These are phyloP conservation scores for Lycia hirtaria DNA, from an alignment of 2,888 invertebrate species.

Conservation along the genomic window DNA sequence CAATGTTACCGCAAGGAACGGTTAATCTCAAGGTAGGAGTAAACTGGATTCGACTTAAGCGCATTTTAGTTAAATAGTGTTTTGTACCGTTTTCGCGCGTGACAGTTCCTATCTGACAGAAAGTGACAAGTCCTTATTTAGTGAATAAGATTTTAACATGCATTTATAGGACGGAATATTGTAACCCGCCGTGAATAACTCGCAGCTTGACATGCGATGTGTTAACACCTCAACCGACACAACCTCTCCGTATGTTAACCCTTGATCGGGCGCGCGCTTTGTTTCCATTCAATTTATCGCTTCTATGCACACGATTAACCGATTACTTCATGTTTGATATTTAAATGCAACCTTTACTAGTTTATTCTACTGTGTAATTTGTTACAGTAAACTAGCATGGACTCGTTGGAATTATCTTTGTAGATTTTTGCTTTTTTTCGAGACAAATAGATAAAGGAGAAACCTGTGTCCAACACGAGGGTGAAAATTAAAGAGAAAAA, in stretches of 20 bases:
- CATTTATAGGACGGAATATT: background rate
- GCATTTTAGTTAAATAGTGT: too few relatives aligned
- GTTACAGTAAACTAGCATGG: background rate
- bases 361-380: background rate
- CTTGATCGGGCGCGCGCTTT: constrained; percentile 11
- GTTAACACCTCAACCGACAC: background rate
- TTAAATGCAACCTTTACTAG: constrained; percentile 14
- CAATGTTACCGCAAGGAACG: too few relatives aligned
- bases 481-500: too few relatives aligned
- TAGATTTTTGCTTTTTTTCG: too few relatives aligned
- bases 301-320: constrained; percentile 18
- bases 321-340: constrained; percentile 25
- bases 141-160: too few relatives aligned
- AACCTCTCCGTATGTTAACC: constrained; percentile 4
- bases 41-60: too few relatives aligned
- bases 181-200: background rate
- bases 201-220: background rate
- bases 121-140: too few relatives aligned
- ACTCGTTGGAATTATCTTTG: background rate
- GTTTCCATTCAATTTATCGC: constrained; percentile 24
- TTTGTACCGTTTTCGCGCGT: too few relatives aligned
- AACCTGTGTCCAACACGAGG: too few relatives aligned
- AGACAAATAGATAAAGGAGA: too few relatives aligned
- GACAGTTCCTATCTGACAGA: too few relatives aligned
- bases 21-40: too few relatives aligned